phyloP scores from a whole-genome alignment of 2,888 invertebrate genomes.

The Electrophaes corylata region DNA sequence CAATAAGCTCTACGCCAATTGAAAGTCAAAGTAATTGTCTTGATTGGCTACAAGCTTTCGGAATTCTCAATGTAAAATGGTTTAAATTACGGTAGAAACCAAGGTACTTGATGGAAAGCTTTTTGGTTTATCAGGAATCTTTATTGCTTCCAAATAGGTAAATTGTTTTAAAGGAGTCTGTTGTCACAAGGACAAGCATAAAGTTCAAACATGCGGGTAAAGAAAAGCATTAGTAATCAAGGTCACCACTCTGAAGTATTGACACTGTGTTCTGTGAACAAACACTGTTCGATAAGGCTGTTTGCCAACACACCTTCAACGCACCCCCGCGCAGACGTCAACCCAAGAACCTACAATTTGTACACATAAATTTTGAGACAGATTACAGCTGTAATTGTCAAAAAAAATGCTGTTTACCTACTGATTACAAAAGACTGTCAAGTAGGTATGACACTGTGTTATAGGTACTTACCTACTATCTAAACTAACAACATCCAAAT shows the following conservation, averaged over 20 bases:
- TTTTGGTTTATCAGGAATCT: neutral
- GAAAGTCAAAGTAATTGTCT: slow-evolving; percentile 16
- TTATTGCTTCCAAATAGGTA: no score
- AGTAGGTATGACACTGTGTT: neutral
- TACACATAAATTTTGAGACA: slow-evolving; percentile 7
- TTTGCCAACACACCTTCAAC: slow-evolving; percentile 25
- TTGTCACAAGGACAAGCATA: neutral
- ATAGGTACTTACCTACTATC: no score
- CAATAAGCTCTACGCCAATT: slow-evolving; percentile 5
- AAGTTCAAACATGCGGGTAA: neutral
- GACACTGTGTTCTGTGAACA: slow-evolving; percentile 24
- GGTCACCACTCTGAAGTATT: slow-evolving; percentile 14
- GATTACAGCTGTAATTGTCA: slow-evolving; percentile 19
- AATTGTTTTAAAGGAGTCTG: neutral
- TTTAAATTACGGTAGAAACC: no score
- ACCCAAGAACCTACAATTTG: no score
- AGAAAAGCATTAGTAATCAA: slow-evolving; percentile 8
- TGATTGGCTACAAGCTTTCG: slow-evolving; percentile 8
- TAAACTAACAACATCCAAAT: neutral
- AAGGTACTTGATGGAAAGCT: no score
- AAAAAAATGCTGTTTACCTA: slow-evolving; percentile 14
- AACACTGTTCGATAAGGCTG: slow-evolving; percentile 10
- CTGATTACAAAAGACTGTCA: neutral
- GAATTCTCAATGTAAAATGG: no score
- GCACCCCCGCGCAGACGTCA: slow-evolving; percentile 2